These are phyloP conservation scores for Dicaeum eximium DNA, from an alignment of 2,113 vertebrate genomes.

Conservation along the genomic window DNA sequence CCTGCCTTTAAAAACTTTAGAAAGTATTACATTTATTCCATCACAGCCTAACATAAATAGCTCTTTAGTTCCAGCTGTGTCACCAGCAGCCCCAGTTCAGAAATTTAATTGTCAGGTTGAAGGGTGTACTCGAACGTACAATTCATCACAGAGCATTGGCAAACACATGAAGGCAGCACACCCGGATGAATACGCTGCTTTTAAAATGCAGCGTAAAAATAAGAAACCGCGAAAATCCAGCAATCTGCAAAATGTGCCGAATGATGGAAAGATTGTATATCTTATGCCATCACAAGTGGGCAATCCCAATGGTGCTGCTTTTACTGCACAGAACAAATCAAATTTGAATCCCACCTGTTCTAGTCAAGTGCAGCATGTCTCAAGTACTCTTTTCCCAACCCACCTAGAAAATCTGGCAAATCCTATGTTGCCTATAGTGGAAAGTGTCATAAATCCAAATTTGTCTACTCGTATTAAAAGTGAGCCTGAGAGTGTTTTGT, in stretches of 20 bases:
- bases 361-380: conserved; percentile 65
- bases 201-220: conserved; percentile 83
- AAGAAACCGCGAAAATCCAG: conserved; percentile 73
- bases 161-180: conserved; percentile 95
- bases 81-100: conserved; percentile 67
- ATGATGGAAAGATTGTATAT: conserved; percentile 70
- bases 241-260: conserved; percentile 33
- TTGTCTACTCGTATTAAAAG: conserved; percentile 74
- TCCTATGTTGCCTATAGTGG: conserved; percentile 80
- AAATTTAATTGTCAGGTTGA: conserved; percentile 87
- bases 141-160: conserved; percentile 87
- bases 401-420: conserved; percentile 78
- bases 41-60: conserved; percentile 53
- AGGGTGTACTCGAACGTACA: conserved; percentile 86
- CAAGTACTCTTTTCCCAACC: conserved; percentile 73
- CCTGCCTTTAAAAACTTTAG: conserved; percentile 76
- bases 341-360: conserved; percentile 63
- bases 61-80: conserved; percentile 59
- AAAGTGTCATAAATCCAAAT: conserved; percentile 67
- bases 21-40: conserved; percentile 68
- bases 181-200: conserved; percentile 86
- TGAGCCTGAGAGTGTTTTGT: conserved; percentile 67
- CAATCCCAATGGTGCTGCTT: conserved; percentile 57
- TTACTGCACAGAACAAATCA: conserved; percentile 74
- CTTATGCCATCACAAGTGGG: conserved; percentile 64